Percentiles rank a stretch among this genome's conserved stretches.
Conservation (phyloP, 2,888 invertebrate species). For the Synergus laeviventris region DNA sequence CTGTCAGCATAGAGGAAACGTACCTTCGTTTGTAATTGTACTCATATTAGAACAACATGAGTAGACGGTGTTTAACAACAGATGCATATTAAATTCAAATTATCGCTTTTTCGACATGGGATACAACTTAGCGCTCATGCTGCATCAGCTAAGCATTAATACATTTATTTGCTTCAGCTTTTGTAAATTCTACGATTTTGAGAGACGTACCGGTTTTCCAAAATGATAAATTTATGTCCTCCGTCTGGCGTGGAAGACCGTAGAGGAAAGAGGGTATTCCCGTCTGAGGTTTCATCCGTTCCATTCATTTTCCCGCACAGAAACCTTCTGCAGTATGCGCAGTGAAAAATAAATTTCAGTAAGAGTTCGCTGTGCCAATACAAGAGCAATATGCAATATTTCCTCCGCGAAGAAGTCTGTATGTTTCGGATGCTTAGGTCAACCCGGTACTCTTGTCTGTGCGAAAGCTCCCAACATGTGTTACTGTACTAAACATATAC, state of each 20-base stretch:
- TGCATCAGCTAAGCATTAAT: not conserved
- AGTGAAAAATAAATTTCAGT: conserved; percentile 35
- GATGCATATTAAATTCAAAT: not conserved
- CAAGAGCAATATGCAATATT: conserved; percentile 20
- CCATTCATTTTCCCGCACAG: conserved; percentile 28
- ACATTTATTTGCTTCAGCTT: conserved; percentile 7
- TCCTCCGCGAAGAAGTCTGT: not conserved
- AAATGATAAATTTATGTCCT: conserved; percentile 29
- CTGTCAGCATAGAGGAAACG: conserved; percentile 10
- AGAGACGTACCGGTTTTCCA: conserved; percentile 22
- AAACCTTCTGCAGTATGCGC: conserved; percentile 17
- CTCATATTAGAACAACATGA: conserved; percentile 11
- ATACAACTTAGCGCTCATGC: not conserved
- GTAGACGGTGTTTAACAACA: not conserved
- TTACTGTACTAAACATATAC: not conserved
- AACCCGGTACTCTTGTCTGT: too few species aligned
- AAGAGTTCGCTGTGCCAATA: conserved; percentile 19
- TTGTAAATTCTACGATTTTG: not conserved
- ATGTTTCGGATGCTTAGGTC: too few species aligned
- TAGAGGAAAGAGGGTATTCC: conserved; percentile 13
- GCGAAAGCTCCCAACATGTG: not conserved
- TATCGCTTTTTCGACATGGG: not conserved
- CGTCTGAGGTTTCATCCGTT: not conserved
- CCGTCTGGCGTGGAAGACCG: not conserved
- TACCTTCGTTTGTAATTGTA: conserved; percentile 19